Evolutionary conservation across 2,888 invertebrate genomes (phyloP).

Genomic region (Eustalomyia histrio): DNA sequence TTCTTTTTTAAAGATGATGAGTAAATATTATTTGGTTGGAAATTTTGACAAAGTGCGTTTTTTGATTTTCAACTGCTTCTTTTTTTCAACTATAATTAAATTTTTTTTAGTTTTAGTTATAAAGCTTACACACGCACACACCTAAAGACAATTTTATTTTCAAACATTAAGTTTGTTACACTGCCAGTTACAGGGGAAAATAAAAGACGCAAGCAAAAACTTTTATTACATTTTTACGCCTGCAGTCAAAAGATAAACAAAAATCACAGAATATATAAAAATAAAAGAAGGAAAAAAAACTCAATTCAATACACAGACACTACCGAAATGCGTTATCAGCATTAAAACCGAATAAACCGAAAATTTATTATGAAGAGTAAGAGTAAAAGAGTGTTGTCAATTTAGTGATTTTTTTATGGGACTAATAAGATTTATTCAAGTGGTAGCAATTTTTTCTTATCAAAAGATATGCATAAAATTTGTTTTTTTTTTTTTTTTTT

Average conservation of each 20-base stretch:
- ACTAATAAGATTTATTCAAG: too few species aligned
- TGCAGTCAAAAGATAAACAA: slow-evolving; percentile 60
- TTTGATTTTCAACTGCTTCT: background rate
- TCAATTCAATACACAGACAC: background rate
- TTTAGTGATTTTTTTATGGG: too few species aligned
- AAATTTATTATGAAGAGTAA: slow-evolving; percentile 12
- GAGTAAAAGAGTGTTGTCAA: slow-evolving; percentile 5
- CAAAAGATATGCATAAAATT: too few species aligned
- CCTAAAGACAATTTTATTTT: slow-evolving; percentile 1
- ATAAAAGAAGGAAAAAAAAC: background rate
- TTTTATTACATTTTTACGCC: slow-evolving; percentile 41
- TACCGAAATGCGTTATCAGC: slow-evolving; percentile 58
- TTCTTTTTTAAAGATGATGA: background rate
- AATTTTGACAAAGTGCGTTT: background rate
- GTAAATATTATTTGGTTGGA: background rate
- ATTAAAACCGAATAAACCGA: slow-evolving; percentile 40
- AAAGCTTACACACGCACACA: background rate
- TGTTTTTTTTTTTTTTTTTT: background rate
- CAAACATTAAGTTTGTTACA: background rate
- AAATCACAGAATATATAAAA: slow-evolving; percentile 1
- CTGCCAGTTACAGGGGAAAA: slow-evolving; percentile 14
- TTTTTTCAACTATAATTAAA: background rate
- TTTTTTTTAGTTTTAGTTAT: background rate
- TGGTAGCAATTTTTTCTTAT: too few species aligned
- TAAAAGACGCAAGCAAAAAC: slow-evolving; percentile 3